Conservation (phyloP, 2,113 vertebrate genomes). For the Siniperca knerii region DNA sequence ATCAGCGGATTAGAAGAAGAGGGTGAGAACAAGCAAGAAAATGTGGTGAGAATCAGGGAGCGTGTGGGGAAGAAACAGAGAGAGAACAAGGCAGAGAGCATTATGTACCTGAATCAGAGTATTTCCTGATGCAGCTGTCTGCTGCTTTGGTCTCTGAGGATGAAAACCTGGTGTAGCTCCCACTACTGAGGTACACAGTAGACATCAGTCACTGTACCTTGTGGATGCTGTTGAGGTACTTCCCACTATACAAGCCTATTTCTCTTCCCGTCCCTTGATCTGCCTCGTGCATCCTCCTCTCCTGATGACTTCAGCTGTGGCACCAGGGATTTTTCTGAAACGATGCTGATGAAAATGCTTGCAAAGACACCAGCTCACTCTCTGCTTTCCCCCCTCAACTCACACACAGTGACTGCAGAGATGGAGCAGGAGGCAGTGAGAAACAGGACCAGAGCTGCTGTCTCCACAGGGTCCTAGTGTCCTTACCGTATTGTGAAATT, state of each 20-base stretch:
- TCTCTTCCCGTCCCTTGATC: constrained; percentile 56
- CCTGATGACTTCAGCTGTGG: constrained; percentile 69
- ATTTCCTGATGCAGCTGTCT: constrained; percentile 71
- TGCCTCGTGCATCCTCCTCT: constrained; percentile 70
- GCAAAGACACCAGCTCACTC: constrained; percentile 71
- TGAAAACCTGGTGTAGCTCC: constrained; percentile 68
- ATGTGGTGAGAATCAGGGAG: constrained; percentile 45
- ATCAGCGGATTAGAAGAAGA: constrained; percentile 48
- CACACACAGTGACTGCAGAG: constrained; percentile 85
- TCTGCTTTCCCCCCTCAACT: constrained; percentile 68
- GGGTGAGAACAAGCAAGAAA: constrained; percentile 30
- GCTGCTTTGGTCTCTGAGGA: constrained; percentile 75
- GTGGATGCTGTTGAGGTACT: constrained; percentile 62
- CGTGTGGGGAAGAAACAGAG: constrained; percentile 39
- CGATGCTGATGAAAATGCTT: constrained; percentile 74
- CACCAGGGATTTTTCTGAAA: constrained; percentile 56
- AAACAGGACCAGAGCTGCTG: constrained; percentile 60
- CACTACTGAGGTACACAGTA: constrained; percentile 60
- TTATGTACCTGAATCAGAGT: constrained; percentile 71
- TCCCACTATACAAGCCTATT: constrained; percentile 44
- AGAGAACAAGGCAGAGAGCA: constrained; percentile 53
- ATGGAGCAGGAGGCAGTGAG: constrained; percentile 80
- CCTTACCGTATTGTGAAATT: background rate
- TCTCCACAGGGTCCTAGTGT: constrained; percentile 84
- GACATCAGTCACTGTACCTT: constrained; percentile 72